phyloP scores from a whole-genome alignment of 2,797 vertebrate species.

The Lates japonicus region DNA sequence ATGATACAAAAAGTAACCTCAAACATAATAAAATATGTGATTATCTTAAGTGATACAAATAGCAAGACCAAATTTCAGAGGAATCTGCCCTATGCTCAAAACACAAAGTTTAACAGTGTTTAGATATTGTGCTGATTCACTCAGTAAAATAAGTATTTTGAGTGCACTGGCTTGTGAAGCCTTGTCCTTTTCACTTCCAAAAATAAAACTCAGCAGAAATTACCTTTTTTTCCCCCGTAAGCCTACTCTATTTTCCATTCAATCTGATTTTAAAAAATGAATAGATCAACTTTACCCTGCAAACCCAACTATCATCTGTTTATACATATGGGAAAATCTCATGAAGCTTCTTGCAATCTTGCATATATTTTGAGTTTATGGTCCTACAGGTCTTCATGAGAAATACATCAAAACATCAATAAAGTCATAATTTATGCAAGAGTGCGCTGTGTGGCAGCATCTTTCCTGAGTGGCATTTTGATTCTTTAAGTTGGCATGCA shows the following conservation, averaged over 20 bases:
- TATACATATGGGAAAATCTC: not conserved
- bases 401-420: constrained; percentile 11
- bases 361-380: not conserved
- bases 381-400: not conserved
- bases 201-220: not conserved
- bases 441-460: constrained; percentile 17
- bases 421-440: constrained; percentile 14
- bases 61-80: not conserved
- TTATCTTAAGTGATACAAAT: not conserved
- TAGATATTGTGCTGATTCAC: not conserved
- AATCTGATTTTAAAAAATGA: not conserved
- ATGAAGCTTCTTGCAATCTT: not conserved
- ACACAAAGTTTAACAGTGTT: not conserved
- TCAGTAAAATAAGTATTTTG: no score
- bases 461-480: constrained; percentile 19
- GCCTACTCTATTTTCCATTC: not conserved
- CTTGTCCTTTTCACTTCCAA: not conserved
- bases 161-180: no score
- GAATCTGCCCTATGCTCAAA: not conserved
- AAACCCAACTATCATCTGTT: not conserved
- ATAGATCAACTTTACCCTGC: not conserved
- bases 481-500: constrained; percentile 30
- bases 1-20: not conserved
- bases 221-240: no score
- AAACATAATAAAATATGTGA: not conserved